A percentile compares a stretch with the other conserved stretches of the same genome.
phyloP scores from a whole-genome alignment of 1,140 invertebrate species.

The Nautilus pompilius region DNA sequence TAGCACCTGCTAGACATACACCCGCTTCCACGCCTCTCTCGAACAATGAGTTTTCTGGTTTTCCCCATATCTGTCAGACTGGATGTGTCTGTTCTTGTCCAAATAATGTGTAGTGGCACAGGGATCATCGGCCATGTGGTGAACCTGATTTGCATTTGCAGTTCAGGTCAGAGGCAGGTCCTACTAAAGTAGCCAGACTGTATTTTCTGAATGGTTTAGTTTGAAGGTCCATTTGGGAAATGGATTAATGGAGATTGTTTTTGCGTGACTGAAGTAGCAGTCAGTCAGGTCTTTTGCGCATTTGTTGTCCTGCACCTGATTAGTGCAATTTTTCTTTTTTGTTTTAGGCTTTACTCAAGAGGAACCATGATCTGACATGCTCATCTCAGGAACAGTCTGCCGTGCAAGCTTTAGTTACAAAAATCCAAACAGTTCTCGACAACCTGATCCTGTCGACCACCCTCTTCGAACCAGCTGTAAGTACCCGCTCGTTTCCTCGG shows the following conservation, averaged over 20 bases:
- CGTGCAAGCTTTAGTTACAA: constrained; percentile 87
- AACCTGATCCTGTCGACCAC: constrained; percentile 90
- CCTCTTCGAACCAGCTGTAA: constrained; percentile 92
- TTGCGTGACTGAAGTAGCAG: background rate
- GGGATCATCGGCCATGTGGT: background rate
- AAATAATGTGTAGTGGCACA: background rate
- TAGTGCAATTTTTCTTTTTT: background rate
- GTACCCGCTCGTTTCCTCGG: constrained; percentile 57
- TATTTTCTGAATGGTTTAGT: background rate
- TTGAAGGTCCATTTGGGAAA: background rate
- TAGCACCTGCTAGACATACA: no score
- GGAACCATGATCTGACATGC: constrained; percentile 86
- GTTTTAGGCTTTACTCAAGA: constrained; percentile 79
- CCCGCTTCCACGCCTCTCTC: no score
- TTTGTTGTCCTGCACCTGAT: no score
- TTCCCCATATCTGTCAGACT: background rate
- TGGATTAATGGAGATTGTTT: no score
- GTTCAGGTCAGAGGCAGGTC: background rate
- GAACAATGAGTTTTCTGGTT: background rate
- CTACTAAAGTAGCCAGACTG: background rate
- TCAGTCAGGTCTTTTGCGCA: background rate
- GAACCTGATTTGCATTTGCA: background rate
- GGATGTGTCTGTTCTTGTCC: background rate
- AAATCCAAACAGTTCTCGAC: constrained; percentile 87
- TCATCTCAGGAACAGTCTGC: constrained; percentile 84